Percentiles rank a stretch among this genome's conserved stretches.
Evolutionary conservation across 2,797 vertebrate genomes (phyloP).

Genomic region (Champsocephalus gunnari): DNA sequence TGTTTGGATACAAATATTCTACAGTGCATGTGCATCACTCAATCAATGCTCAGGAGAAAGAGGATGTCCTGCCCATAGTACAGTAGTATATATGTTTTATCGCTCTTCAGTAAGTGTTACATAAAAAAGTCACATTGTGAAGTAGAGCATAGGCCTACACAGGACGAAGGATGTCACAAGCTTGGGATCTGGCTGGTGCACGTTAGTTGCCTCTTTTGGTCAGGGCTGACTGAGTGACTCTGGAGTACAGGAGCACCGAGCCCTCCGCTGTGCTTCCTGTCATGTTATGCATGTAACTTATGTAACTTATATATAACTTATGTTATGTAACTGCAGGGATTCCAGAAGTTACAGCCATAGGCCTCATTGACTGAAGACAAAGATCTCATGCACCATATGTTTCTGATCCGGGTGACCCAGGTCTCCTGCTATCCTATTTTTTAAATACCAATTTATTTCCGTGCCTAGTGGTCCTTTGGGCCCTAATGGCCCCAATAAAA

Average conservation of each 20-base stretch:
- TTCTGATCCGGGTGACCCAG: slow-evolving; percentile 44
- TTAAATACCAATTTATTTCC: slow-evolving; percentile 7
- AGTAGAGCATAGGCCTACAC: background rate
- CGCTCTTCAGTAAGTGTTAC: background rate
- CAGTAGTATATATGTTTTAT: background rate
- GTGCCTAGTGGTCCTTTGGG: slow-evolving; percentile 28
- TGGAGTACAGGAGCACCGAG: slow-evolving; percentile 14
- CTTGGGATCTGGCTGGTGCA: slow-evolving; percentile 19
- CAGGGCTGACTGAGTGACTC: slow-evolving; percentile 4
- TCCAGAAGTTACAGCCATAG: slow-evolving; percentile 11
- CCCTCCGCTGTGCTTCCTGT: slow-evolving; percentile 22
- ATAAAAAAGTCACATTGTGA: slow-evolving; percentile 1
- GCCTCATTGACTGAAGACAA: slow-evolving; percentile 5
- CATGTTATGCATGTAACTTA: slow-evolving; percentile 9
- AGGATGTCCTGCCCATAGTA: too few species aligned
- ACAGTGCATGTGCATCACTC: background rate
- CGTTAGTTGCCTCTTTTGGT: slow-evolving; percentile 17
- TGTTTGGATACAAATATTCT: background rate
- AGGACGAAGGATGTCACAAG: background rate
- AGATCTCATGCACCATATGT: slow-evolving; percentile 42
- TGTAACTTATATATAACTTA: too few species aligned
- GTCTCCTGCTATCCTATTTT: background rate
- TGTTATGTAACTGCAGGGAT: slow-evolving; percentile 16
- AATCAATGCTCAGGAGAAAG: background rate
- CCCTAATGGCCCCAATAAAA: slow-evolving; percentile 53